Evolutionary conservation across 2,888 invertebrate species (phyloP), one percentile per base, ranked within the genome.

Genomic region (Xestoiulus laeticollis): DNA sequence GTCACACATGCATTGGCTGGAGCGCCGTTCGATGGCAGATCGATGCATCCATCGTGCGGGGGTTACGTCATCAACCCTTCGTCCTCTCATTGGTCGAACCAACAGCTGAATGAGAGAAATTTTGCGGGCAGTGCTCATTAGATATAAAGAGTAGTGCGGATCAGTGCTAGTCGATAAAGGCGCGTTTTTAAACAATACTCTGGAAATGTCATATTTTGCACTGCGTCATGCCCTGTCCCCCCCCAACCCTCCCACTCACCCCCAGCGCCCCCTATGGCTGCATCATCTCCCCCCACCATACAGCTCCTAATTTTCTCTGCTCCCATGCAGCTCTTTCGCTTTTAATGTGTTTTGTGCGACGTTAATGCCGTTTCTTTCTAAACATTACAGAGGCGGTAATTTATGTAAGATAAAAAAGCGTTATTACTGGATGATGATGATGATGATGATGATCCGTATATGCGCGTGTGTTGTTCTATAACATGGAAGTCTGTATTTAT

Each of bases 311-410:
- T 48, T 53, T 44, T 86, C 59, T 86, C 48, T 22, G 32, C 53
- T 86, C 48, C 48, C 59, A 48, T 86, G 32, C 48, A 48, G 48
- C 86, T 53, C 53, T 59, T 86, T 78, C 30, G 78, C 78, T 78
- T 86, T 86, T 86, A 86, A 53, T 86, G 86, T 86, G 86, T 53
- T 33, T 53, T 53, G 86, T 86, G 22, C 53, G 86, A 86, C 48
- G 33, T 59, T 53, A 59, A 86, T 44, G 48, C 86, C 33, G 86
- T 86, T 86, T 53, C 59, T 86, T 86, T 86, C 1, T 85, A 38
- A 85, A 78, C 78, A 78, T 78, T 78, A 78, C 78, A 78, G 78
- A 78, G 78, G 78, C 78, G 78, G 85, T 85, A 85, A 85, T 38
- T 85, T 43, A 85, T 44, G 85, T 44, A 85, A 44, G 85, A 38